Evolutionary conservation across 2,888 invertebrate species (phyloP), one percentile per base, ranked within the genome.

Genomic region (Drosophila histrio): DNA sequence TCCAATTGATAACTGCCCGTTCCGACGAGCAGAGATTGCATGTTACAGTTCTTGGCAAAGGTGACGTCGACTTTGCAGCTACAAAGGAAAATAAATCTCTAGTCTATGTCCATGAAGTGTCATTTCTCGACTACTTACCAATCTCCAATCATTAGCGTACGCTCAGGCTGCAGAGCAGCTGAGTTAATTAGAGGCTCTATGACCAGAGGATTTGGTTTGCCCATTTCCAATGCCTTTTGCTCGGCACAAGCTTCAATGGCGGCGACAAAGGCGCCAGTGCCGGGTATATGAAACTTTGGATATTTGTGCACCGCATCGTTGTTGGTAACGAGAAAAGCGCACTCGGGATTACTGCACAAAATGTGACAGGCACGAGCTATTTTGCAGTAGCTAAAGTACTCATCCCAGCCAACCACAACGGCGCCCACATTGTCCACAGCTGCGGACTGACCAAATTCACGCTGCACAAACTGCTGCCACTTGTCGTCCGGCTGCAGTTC

Each of bases 321-420:
- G 91, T 99, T 99, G 4, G 98, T 98, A 0, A 96, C 98, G 52
- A 99, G 93, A 90, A 98, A 99, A 11, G 96, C 90, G 77, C 96
- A 95, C 17, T 95, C 93, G 2, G 95, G 94, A 79, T 96, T 94
- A 21, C 94, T 93, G 52, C 53, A 59, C 1, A 98, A 93, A 91
- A 98, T 98, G 38, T 95, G 95, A 2, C 96, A 95, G 1, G 98
- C 99, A 91, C 97, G 97, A 89, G 97, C 93, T 87, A 99, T 94
- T 92, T 99, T 99, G 0, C 95, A 94, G 90, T 96, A 98, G 89
- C 96, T 97, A 86, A 99, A 95, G 91, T 98, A 95, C 73, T 96
- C 95, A 92, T 99, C 99, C 91, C 97, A 98, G 3, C 98, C 99
- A 21, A 99, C 97, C 21, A 99, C 93, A 0, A 99, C 99, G 39